phyloP scores from a whole-genome alignment of 1,140 invertebrate genomes.

The Drosophila eugracilis region DNA sequence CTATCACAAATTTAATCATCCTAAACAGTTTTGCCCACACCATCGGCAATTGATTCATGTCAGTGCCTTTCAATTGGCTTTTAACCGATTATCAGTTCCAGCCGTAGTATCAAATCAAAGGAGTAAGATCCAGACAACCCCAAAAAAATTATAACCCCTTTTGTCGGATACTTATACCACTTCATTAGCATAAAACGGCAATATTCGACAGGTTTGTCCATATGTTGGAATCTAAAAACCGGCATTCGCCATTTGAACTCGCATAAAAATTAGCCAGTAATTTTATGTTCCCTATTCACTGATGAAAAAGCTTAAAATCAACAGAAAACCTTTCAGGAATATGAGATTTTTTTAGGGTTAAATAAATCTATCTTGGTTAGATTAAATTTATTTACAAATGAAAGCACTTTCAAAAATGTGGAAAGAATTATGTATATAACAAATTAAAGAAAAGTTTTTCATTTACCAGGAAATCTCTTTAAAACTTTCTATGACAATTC shows the following conservation, averaged over 20 bases:
- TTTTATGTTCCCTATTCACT: neutral
- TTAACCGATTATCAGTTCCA: conserved; percentile 74
- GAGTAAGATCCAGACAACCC: neutral
- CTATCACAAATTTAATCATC: conserved; percentile 81
- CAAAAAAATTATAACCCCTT: conserved; percentile 45
- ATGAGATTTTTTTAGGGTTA: neutral
- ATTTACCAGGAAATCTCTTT: too few relatives aligned
- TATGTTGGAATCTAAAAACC: conserved; percentile 27
- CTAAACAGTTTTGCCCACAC: conserved; percentile 62
- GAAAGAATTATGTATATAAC: too few relatives aligned
- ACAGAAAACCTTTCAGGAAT: too few relatives aligned
- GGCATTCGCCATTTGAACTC: conserved; percentile 8
- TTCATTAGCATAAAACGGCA: conserved; percentile 74
- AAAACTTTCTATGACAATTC: too few relatives aligned
- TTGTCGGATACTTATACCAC: conserved; percentile 51
- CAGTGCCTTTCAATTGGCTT: conserved; percentile 79
- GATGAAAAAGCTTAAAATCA: neutral
- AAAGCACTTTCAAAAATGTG: too few relatives aligned
- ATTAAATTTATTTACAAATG: too few relatives aligned
- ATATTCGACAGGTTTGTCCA: conserved; percentile 57
- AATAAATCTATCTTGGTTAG: too few relatives aligned
- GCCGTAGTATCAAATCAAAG: too few relatives aligned
- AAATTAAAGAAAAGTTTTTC: too few relatives aligned
- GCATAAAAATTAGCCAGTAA: conserved; percentile 22
- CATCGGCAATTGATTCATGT: conserved; percentile 76